These are phyloP conservation scores for Campoletis raptor DNA, from an alignment of 2,888 invertebrate species.

Conservation along the genomic window DNA sequence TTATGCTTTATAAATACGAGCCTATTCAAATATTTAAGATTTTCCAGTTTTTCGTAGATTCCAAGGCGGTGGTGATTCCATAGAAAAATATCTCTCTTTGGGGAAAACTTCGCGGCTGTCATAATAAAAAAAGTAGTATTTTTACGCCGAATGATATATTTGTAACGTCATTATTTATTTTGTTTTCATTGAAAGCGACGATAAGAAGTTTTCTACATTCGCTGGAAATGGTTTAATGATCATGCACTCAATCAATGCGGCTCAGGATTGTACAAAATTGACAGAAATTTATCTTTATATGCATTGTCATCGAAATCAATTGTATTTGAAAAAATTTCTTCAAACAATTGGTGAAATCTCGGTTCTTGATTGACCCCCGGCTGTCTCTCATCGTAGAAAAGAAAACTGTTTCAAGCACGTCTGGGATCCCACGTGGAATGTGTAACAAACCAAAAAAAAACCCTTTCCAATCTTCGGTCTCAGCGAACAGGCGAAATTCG, in stretches of 20 bases:
- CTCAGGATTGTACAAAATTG: background rate
- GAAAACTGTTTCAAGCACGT: constrained; percentile 16
- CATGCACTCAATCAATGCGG: background rate
- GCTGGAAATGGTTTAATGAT: background rate
- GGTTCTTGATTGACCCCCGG: background rate
- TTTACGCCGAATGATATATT: background rate
- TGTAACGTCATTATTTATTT: background rate
- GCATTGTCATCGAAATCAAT: constrained; percentile 15
- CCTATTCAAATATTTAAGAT: constrained; percentile 31
- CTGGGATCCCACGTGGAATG: constrained; percentile 24
- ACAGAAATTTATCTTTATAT: background rate
- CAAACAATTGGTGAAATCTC: constrained; percentile 20
- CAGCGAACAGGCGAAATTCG: constrained; percentile 62
- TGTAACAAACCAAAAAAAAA: constrained; percentile 49
- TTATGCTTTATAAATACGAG: constrained; percentile 9
- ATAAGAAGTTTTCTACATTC: background rate
- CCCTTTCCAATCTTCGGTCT: constrained; percentile 67
- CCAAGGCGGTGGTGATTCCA: background rate
- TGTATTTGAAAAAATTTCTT: background rate
- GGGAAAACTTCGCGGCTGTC: background rate
- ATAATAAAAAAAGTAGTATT: background rate
- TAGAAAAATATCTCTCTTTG: background rate
- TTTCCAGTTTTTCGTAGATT: background rate
- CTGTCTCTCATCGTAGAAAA: background rate
- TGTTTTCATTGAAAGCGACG: background rate